Percentiles rank a stretch among this genome's conserved stretches.
These are phyloP conservation scores for Imbricaverruca yamaguchii DNA, from an alignment of 2,888 invertebrate species.

Conservation along the genomic window DNA sequence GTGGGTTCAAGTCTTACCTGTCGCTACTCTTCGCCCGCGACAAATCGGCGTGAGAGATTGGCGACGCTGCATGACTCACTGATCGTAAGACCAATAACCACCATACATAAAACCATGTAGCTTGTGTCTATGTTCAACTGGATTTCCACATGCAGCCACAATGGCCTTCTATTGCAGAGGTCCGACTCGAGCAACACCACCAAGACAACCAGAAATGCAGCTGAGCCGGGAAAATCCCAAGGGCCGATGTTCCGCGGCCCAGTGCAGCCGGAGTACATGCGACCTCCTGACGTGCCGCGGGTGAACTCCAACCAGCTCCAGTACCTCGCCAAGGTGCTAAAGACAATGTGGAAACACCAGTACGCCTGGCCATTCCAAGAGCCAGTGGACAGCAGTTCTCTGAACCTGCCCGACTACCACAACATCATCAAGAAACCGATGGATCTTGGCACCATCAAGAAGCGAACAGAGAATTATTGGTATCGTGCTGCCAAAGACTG, in stretches of 20 bases:
- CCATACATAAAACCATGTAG: no score
- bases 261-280: constrained; percentile 70
- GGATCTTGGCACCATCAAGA: constrained; percentile 96
- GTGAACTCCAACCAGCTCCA: constrained; percentile 89
- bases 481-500: constrained; percentile 94
- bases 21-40: no score
- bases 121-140: no score
- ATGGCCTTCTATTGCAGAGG: no score
- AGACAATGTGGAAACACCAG: constrained; percentile 95
- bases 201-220: background rate
- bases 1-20: no score
- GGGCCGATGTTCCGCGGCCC: background rate
- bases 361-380: constrained; percentile 98
- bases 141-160: no score
- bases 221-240: background rate
- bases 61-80: no score
- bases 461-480: constrained; percentile 87
- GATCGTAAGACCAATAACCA: no score
- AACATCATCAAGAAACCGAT: constrained; percentile 95
- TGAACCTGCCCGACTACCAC: constrained; percentile 95
- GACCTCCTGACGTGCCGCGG: constrained; percentile 75
- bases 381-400: constrained; percentile 93
- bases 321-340: constrained; percentile 90
- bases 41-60: no score
- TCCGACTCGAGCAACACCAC: background rate